Evolutionary conservation across 2,888 invertebrate genomes (phyloP).

Genomic region (Clivina fossor): DNA sequence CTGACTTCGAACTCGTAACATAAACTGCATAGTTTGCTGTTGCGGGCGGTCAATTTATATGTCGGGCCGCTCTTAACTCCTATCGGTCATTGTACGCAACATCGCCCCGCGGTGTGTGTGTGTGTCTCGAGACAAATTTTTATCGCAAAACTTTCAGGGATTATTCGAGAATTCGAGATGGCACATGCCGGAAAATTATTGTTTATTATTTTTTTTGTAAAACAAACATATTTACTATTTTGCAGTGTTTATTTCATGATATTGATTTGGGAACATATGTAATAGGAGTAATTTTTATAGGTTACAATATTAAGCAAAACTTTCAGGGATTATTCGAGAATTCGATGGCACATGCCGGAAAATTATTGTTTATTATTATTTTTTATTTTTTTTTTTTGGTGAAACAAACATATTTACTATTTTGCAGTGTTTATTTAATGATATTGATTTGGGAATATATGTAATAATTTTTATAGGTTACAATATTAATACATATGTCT

Average conservation of each 20-base stretch:
- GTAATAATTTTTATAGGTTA: not conserved
- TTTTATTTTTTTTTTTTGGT: too few relatives aligned
- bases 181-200: not conserved
- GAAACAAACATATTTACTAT: too few relatives aligned
- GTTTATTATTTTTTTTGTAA: too few relatives aligned
- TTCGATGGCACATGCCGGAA: not conserved
- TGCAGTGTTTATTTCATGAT: not conserved
- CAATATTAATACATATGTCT: too few relatives aligned
- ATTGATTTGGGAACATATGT: not conserved
- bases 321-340: not conserved
- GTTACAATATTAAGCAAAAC: not conserved
- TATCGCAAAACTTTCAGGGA: not conserved
- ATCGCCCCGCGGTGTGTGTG: too few relatives aligned
- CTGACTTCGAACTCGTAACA: too few relatives aligned
- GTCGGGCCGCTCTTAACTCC: constrained; percentile 11
- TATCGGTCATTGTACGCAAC: constrained; percentile 25
- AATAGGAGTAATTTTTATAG: not conserved
- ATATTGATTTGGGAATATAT: not conserved
- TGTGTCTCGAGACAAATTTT: not conserved
- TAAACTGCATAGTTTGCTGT: constrained; percentile 28
- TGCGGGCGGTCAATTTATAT: constrained; percentile 14
- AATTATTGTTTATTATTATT: too few relatives aligned
- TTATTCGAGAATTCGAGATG: not conserved
- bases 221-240: too few relatives aligned
- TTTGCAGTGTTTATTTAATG: not conserved